Evolutionary conservation across 2,888 invertebrate genomes (phyloP).

Genomic region (Adineta ricciae): DNA sequence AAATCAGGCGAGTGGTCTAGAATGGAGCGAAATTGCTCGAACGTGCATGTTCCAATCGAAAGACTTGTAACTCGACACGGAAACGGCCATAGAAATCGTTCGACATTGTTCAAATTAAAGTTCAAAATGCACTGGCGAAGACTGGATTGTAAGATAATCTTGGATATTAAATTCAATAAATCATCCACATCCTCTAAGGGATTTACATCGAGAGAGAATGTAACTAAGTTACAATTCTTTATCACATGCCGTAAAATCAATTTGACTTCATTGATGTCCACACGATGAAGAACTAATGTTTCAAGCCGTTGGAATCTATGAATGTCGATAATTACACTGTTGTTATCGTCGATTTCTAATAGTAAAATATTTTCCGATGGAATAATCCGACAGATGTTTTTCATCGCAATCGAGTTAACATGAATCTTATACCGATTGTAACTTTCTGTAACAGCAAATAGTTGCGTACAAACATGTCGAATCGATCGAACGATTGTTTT

Average conservation of each 20-base stretch:
- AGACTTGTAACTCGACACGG: not conserved
- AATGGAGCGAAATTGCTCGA: not conserved
- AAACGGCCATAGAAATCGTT: not conserved
- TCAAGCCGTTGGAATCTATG: not conserved
- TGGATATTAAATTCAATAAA: not conserved
- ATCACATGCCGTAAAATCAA: not conserved
- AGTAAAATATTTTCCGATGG: not conserved
- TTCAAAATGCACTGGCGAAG: not conserved
- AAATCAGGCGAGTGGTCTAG: not conserved
- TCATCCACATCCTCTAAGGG: not conserved
- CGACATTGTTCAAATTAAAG: not conserved
- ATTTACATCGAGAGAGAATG: not conserved
- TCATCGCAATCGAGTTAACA: not conserved
- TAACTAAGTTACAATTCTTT: not conserved
- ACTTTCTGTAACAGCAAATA: not conserved
- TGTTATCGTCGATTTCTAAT: not conserved
- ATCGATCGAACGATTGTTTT: not conserved
- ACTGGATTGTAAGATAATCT: not conserved
- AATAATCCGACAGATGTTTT: not conserved
- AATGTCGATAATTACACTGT: not conserved
- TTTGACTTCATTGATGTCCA: not conserved
- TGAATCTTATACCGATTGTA: not conserved
- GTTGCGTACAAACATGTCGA: not conserved
- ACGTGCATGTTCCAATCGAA: not conserved
- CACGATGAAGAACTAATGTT: not conserved